Evolutionary conservation across 2,888 invertebrate genomes (phyloP).

Genomic region (Plagiodera versicolora): DNA sequence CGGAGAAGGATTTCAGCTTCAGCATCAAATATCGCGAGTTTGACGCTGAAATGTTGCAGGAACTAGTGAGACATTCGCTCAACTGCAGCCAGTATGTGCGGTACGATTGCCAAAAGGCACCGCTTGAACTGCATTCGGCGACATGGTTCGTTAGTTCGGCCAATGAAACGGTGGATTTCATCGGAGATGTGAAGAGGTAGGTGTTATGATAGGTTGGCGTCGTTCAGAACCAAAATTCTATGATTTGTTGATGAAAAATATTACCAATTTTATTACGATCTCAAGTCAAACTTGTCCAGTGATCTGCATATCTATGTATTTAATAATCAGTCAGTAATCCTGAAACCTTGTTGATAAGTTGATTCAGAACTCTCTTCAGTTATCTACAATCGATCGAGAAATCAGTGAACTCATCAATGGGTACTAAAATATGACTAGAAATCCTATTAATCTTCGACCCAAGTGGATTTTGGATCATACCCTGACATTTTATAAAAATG

Average conservation of each 20-base stretch:
- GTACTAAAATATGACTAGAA: too few relatives aligned
- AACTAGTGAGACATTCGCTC: slow-evolving; percentile 84
- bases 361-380: neutral
- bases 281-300: too few relatives aligned
- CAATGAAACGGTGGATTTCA: slow-evolving; percentile 74
- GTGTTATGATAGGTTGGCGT: neutral
- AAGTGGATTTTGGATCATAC: too few relatives aligned
- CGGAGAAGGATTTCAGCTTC: slow-evolving; percentile 80
- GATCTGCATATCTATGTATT: too few relatives aligned
- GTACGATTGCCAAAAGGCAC: slow-evolving; percentile 88
- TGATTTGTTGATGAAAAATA: too few relatives aligned
- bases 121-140: slow-evolving; percentile 81
- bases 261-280: too few relatives aligned
- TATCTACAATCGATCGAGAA: neutral
- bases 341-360: too few relatives aligned
- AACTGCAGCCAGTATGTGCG: slow-evolving; percentile 88
- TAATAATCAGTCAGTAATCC: too few relatives aligned
- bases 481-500: too few relatives aligned
- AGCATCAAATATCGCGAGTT: slow-evolving; percentile 88
- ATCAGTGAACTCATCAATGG: too few relatives aligned
- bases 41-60: slow-evolving; percentile 87
- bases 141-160: slow-evolving; percentile 88
- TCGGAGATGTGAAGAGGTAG: slow-evolving; percentile 82
- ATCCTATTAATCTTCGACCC: too few relatives aligned
- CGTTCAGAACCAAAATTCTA: too few relatives aligned